Evolutionary conservation across 30 jellyfish, hydroid and myxozoan genomes (phyloP), one percentile per base, ranked within the genome.

Genomic region (Chrysaora quinquecirrha): DNA sequence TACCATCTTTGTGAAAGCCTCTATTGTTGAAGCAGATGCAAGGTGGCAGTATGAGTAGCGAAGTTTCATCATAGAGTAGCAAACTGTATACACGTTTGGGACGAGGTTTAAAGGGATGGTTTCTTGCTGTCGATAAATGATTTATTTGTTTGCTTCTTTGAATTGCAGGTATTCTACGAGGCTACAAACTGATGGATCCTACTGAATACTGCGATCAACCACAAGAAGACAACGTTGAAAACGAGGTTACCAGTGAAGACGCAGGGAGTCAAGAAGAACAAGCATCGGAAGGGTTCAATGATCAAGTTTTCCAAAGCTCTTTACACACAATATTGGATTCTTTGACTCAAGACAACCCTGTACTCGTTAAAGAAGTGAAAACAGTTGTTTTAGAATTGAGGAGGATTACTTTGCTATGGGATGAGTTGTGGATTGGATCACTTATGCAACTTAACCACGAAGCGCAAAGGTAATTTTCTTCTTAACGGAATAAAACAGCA

Each of bases 341-440:
- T 7, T 47, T 95, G n/a, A 63, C 85, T 21, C 81, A 74, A 16
- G 95, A 88, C 24, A 85, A 84, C 30, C 89, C 86, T 22, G 28
- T 47, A 12, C 94, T 95, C 0, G 96, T 93, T 2, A 83, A 80
- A n/a, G 99, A 95, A 70, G 99, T 95, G 61, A 84, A 83, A 52
- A 75, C 96, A 31, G 97, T 95, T 20, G 97, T 95, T 9, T 86
- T 77, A 62, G 99, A 95, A 61, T 56, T 95, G 62, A 90, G 99
- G 30, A 78, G 99, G 58, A 89, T 95, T 23, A 95, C 99, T 0
- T 76, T 95, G 46, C 90, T 95, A 4, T 95, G 99, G 99, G 99
- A 95, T 75, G 99, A 95, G 76, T 81, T 95, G 46, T 95, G 99
- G 99, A 72, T 95, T 31, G 99, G 99, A 33, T 95, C 99, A 2